Conservation (phyloP, 2,888 invertebrate species). For the Brachylomia viminalis region DNA sequence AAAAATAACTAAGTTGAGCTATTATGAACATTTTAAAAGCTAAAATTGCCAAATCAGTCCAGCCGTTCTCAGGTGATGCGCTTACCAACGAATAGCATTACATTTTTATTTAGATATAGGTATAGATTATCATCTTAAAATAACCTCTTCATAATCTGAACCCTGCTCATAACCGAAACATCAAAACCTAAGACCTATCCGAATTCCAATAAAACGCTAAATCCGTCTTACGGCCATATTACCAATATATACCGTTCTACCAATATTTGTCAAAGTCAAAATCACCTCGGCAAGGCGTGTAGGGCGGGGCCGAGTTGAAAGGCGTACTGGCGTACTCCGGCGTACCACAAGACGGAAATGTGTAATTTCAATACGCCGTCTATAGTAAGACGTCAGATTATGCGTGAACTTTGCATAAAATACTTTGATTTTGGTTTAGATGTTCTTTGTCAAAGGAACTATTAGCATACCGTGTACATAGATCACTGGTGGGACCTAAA, state of each 20-base stretch:
- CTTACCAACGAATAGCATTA: not conserved
- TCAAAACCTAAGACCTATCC: constrained; percentile 63
- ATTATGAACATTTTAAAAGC: not conserved
- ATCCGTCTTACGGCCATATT: constrained; percentile 74
- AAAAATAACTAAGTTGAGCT: not conserved
- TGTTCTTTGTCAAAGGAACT: constrained; percentile 44
- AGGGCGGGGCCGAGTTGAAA: constrained; percentile 54
- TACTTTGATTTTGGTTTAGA: constrained; percentile 59
- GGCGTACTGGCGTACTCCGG: constrained; percentile 48
- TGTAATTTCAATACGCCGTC: constrained; percentile 56
- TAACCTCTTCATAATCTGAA: not conserved
- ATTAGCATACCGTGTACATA: constrained; percentile 54
- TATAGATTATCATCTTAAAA: not conserved
- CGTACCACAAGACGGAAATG: constrained; percentile 53
- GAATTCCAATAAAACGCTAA: constrained; percentile 78
- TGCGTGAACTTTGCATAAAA: constrained; percentile 66
- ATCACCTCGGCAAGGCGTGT: constrained; percentile 72
- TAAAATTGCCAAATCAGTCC: not conserved
- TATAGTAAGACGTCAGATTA: constrained; percentile 54
- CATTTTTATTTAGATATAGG: not conserved
- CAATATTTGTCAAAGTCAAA: constrained; percentile 85
- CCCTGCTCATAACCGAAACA: constrained; percentile 9
- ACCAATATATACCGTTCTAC: constrained; percentile 80
- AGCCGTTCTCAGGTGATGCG: not conserved
- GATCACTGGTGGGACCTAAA: constrained; percentile 17